phyloP scores from a whole-genome alignment of 2,113 vertebrate genomes.

The Onychostoma macrolepis region DNA sequence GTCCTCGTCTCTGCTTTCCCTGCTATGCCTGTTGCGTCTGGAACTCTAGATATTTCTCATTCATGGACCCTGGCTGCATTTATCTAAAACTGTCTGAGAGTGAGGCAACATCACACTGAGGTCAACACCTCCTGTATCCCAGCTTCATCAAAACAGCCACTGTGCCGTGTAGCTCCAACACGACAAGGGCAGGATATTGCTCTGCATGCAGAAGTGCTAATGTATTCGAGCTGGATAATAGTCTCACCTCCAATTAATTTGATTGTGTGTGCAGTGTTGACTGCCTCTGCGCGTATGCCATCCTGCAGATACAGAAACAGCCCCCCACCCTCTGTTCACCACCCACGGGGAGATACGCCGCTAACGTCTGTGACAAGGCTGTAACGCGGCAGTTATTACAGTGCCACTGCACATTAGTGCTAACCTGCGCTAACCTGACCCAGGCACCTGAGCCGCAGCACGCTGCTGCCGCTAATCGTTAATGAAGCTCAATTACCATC shows the following conservation, averaged over 20 bases:
- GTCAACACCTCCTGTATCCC: background rate
- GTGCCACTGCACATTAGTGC: constrained; percentile 79
- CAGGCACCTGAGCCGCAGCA: constrained; percentile 45
- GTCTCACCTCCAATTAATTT: constrained; percentile 84
- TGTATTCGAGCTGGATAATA: constrained; percentile 83
- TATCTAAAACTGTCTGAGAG: background rate
- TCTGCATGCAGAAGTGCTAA: constrained; percentile 82
- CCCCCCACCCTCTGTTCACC: constrained; percentile 36
- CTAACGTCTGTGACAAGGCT: constrained; percentile 78
- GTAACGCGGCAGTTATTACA: constrained; percentile 80
- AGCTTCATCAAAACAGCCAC: constrained; percentile 45
- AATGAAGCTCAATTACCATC: constrained; percentile 86
- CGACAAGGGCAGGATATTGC: constrained; percentile 82
- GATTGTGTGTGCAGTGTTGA: constrained; percentile 81
- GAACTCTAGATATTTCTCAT: background rate
- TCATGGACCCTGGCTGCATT: background rate
- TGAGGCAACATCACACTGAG: constrained; percentile 24
- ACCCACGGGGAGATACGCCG: constrained; percentile 63
- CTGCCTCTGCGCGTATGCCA: constrained; percentile 74
- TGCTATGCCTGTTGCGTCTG: background rate
- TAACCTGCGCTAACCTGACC: constrained; percentile 72
- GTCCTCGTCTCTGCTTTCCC: background rate
- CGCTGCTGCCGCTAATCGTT: constrained; percentile 62
- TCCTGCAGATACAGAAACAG: constrained; percentile 34
- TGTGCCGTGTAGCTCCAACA: constrained; percentile 66